A percentile compares a stretch with the other conserved stretches of the same genome.
Evolutionary conservation across 2,797 vertebrate species (phyloP).

Genomic region (Percopsis omiscomaycus): DNA sequence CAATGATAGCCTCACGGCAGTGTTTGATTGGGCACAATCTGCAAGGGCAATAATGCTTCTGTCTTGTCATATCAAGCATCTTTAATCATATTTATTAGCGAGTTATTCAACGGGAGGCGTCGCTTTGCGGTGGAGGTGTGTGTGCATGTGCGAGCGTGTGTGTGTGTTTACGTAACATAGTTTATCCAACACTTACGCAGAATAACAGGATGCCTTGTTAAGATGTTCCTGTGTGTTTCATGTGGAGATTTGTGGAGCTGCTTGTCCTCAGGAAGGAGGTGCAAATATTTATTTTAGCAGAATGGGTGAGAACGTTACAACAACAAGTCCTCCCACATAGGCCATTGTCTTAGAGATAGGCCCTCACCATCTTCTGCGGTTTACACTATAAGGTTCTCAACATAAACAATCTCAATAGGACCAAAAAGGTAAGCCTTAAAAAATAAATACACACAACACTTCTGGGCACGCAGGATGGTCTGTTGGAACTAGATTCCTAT

Average conservation of each 20-base stretch:
- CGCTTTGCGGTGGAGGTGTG: conserved; percentile 29
- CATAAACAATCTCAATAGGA: conserved; percentile 45
- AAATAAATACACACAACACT: conserved; percentile 44
- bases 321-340: conserved; percentile 20
- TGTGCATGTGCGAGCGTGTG: conserved; percentile 6
- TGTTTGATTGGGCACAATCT: conserved; percentile 55
- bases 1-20: conserved; percentile 47
- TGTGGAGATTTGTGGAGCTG: conserved; percentile 35
- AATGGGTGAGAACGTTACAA: conserved; percentile 17
- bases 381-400: conserved; percentile 34
- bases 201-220: conserved; percentile 74
- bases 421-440: conserved; percentile 34
- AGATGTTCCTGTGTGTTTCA: conserved; percentile 66
- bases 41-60: conserved; percentile 51
- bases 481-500: conserved; percentile 16
- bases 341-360: conserved; percentile 40
- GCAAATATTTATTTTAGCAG: conserved; percentile 46
- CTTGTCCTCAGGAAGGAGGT: conserved; percentile 64
- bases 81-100: conserved; percentile 53
- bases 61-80: conserved; percentile 50
- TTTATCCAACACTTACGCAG: background rate
- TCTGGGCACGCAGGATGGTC: conserved; percentile 33
- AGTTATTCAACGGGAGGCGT: conserved; percentile 50
- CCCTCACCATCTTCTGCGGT: conserved; percentile 25
- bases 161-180: conserved; percentile 2